These are phyloP conservation scores for Nomada ruficornis DNA, from an alignment of 2,888 invertebrate species.

Conservation along the genomic window DNA sequence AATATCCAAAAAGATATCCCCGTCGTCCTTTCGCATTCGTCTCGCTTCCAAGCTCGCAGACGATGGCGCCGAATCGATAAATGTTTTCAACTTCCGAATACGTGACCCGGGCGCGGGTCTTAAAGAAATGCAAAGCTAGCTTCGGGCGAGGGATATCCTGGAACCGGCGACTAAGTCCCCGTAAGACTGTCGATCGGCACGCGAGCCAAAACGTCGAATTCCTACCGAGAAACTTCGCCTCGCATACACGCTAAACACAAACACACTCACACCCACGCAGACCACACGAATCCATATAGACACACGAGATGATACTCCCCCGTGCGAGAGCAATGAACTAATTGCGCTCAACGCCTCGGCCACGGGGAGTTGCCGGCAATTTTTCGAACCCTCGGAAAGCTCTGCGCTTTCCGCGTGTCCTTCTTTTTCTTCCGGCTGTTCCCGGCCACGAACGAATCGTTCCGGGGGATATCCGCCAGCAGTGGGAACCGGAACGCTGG, in stretches of 20 bases:
- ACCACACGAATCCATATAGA: no score
- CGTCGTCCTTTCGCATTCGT: neutral
- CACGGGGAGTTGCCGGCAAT: slow-evolving; percentile 48
- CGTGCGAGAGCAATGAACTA: slow-evolving; percentile 45
- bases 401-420: slow-evolving; percentile 9
- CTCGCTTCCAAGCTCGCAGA: neutral
- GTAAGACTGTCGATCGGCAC: slow-evolving; percentile 52
- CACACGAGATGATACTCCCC: slow-evolving; percentile 1
- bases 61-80: slow-evolving; percentile 9
- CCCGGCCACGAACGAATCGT: slow-evolving; percentile 14
- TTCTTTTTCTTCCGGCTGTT: neutral
- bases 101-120: neutral
- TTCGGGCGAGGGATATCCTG: slow-evolving; percentile 44
- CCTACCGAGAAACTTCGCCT: slow-evolving; percentile 40
- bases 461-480: slow-evolving; percentile 35
- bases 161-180: slow-evolving; percentile 45
- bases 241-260: neutral
- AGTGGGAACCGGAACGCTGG: slow-evolving; percentile 41
- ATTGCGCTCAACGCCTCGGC: slow-evolving; percentile 54
- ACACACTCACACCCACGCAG: neutral
- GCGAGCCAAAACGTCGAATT: slow-evolving; percentile 45
- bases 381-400: slow-evolving; percentile 47
- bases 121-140: slow-evolving; percentile 49
- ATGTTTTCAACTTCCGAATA: slow-evolving; percentile 7
- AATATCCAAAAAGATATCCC: neutral